Conservation (phyloP, 1,140 invertebrate genomes). For the Anastatus disparis region DNA sequence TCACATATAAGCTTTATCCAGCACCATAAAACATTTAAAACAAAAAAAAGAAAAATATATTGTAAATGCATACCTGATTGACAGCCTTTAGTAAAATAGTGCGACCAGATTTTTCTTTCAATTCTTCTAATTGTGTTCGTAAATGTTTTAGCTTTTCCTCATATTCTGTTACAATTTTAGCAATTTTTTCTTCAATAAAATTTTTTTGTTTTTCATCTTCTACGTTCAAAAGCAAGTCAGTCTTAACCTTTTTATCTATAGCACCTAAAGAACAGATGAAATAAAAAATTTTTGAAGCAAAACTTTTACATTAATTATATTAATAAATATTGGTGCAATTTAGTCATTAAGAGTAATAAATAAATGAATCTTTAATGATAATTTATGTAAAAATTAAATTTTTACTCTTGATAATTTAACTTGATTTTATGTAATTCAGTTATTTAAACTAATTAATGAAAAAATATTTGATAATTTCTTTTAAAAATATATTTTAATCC, state of each 20-base stretch:
- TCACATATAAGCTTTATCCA: background rate
- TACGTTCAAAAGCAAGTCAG: background rate
- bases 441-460: no score
- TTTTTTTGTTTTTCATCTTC: background rate
- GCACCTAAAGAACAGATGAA: background rate
- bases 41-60: background rate
- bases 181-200: slow-evolving; percentile 17
- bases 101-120: slow-evolving; percentile 59
- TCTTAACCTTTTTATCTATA: background rate
- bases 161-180: slow-evolving; percentile 50
- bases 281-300: no score
- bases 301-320: background rate
- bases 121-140: slow-evolving; percentile 63
- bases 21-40: slow-evolving; percentile 16
- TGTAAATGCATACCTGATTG: slow-evolving; percentile 52
- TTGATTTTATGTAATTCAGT: no score
- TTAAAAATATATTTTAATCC: no score
- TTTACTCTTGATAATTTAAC: no score
- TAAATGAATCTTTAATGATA: no score
- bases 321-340: background rate
- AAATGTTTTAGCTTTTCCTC: slow-evolving; percentile 62
- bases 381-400: no score
- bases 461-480: no score
- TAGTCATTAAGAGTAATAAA: no score
- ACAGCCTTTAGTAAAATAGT: slow-evolving; percentile 40